Evolutionary conservation across 2,113 vertebrate species (phyloP).

Genomic region (Ranitomeya imitator): DNA sequence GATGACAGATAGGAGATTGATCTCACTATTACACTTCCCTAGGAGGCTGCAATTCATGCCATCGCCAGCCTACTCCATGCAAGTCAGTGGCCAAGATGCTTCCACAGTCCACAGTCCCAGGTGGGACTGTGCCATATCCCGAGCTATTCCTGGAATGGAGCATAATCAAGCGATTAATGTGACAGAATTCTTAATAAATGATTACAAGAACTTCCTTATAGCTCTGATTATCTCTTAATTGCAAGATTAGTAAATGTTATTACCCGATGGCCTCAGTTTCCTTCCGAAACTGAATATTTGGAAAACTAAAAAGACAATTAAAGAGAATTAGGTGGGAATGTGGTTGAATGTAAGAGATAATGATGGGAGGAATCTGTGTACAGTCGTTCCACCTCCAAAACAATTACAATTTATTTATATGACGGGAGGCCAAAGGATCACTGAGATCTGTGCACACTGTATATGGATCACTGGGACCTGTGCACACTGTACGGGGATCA

Average conservation of each 20-base stretch:
- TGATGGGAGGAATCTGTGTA: background rate
- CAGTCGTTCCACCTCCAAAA: background rate
- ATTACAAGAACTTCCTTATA: slow-evolving; percentile 28
- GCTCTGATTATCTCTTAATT: slow-evolving; percentile 30
- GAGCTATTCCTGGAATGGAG: background rate
- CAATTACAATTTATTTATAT: background rate
- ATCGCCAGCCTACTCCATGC: no score
- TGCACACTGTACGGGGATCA: no score
- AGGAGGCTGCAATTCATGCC: background rate
- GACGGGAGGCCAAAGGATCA: background rate
- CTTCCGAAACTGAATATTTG: background rate
- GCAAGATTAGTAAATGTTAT: slow-evolving; percentile 19
- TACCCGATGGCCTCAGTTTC: background rate
- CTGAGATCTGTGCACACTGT: background rate
- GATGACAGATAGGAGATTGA: background rate
- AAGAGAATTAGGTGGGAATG: background rate
- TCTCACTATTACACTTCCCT: background rate
- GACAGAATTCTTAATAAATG: slow-evolving; percentile 18
- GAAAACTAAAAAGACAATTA: background rate
- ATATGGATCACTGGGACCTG: no score
- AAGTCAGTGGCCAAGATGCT: background rate
- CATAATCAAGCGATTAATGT: slow-evolving; percentile 22
- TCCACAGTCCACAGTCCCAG: background rate
- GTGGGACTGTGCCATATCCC: background rate
- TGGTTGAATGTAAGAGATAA: background rate